These are phyloP conservation scores for Propithecus deckenii DNA, from an alignment of 2,797 vertebrate species.

Conservation along the genomic window DNA sequence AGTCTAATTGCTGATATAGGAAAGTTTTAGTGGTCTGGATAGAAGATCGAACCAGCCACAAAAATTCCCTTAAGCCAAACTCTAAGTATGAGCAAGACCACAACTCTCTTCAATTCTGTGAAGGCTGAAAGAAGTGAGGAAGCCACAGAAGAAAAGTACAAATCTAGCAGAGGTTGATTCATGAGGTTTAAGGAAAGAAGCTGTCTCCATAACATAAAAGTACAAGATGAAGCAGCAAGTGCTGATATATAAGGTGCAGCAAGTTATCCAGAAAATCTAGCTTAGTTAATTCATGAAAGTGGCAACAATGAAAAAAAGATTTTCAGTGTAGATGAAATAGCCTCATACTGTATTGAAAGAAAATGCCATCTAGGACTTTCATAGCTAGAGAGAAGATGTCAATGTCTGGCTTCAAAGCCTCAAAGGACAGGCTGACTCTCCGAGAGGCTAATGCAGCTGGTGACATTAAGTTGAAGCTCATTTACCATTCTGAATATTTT, in stretches of 20 bases:
- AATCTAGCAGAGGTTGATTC: not conserved
- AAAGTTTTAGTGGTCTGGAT: not conserved
- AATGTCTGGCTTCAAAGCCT: not conserved
- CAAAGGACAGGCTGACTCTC: not conserved
- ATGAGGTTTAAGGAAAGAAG: not conserved
- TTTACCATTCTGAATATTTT: not conserved
- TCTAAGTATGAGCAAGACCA: not conserved
- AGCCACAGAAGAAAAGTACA: not conserved
- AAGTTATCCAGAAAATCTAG: not conserved
- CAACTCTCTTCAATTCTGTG: not conserved
- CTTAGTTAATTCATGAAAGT: not conserved
- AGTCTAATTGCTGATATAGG: not conserved
- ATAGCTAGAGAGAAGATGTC: not conserved
- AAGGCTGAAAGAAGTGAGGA: not conserved
- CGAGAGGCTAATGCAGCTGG: not conserved
- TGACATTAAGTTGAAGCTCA: not conserved
- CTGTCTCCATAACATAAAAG: not conserved
- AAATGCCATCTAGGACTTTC: not conserved
- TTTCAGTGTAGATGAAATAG: not conserved
- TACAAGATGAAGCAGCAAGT: not conserved
- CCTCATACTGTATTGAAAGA: not conserved
- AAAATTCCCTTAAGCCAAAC: not conserved
- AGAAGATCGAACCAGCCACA: not conserved
- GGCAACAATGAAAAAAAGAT: not conserved
- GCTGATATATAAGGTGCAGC: not conserved